Evolutionary conservation across 2,888 invertebrate species (phyloP), one percentile per base, ranked within the genome.

Genomic region (Oeneis ivallda): DNA sequence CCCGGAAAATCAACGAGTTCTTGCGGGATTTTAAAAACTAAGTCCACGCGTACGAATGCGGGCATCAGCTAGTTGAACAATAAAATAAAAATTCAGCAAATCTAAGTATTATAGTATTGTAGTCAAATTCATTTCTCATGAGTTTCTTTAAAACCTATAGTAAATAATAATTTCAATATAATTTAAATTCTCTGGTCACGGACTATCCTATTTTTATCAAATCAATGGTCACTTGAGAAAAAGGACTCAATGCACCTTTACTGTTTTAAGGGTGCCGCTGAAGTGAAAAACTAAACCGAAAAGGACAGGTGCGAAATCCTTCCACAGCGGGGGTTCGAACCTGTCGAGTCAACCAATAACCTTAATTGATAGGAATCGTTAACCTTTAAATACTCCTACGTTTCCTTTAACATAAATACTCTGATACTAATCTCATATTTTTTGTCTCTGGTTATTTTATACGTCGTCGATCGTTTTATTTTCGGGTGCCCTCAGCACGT

Each of bases 361-460:
- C 88, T 87, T 91, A 92, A 91, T 92, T 91, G 92, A 92, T 92
- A 90, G 91, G 84, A 87, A 91, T 92, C 91, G 91, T 89, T 90
- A 89, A 72, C 69, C 85, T 91, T 89, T 89, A 87, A 89, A 87
- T 84, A 86, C 84, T 80, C 84, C 82, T 75, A 79, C 84, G 86
- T 86, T 87, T 85, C 91, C 86, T 84, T 26, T 79, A 79, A 85
- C 87, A 89, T 91, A 90, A 90, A 91, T 88, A 89, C 82, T 79
- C 77, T 77, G 92, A 92, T 92, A 85, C 80, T 85, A 84, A 91
- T 92, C 91, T 87, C 73, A 70, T 76, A 79, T 89, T 89, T 90
- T 82, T 75, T 37, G 37, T 75, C 75, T 72, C 78, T 26, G 78
- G 88, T 84, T 86, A 89, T 85, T 87, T 87, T 89, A 87, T 86